Percentiles rank a stretch among this genome's conserved stretches.
These are phyloP conservation scores for Gyrodactylus bullatarudis DNA, from an alignment of 1,140 invertebrate genomes.

Conservation along the genomic window DNA sequence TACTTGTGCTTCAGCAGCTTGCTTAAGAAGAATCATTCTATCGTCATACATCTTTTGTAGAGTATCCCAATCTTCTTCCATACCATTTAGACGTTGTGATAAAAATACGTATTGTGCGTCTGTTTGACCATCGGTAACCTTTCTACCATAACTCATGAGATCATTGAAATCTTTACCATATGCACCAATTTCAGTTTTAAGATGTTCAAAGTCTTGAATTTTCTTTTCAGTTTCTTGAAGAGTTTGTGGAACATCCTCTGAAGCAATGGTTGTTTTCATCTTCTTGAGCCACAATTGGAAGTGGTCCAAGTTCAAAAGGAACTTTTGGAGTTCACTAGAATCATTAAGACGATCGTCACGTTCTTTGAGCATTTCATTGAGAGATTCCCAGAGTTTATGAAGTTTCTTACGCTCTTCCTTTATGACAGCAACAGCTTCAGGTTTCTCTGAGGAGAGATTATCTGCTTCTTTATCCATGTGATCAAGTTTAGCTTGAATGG, in stretches of 20 bases:
- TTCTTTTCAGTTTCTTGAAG: slow-evolving; percentile 79
- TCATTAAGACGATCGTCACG: slow-evolving; percentile 88
- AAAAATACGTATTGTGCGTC: slow-evolving; percentile 99
- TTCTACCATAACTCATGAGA: slow-evolving; percentile 96
- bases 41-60: slow-evolving; percentile 98
- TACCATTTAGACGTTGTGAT: slow-evolving; percentile 50
- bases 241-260: slow-evolving; percentile 79
- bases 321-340: slow-evolving; percentile 80
- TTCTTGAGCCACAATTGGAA: slow-evolving; percentile 96
- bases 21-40: not conserved
- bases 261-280: slow-evolving; percentile 68
- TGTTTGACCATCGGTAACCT: slow-evolving; percentile 38
- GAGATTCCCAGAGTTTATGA: slow-evolving; percentile 57
- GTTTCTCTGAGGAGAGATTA: slow-evolving; percentile 56
- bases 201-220: slow-evolving; percentile 66
- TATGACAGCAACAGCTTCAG: slow-evolving; percentile 68
- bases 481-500: slow-evolving; percentile 54
- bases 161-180: slow-evolving; percentile 81
- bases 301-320: slow-evolving; percentile 87
- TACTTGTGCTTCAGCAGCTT: slow-evolving; percentile 3
- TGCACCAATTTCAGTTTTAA: slow-evolving; percentile 90
- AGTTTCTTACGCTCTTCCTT: slow-evolving; percentile 60
- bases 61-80: slow-evolving; percentile 93
- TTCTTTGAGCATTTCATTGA: slow-evolving; percentile 63
- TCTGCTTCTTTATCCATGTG: slow-evolving; percentile 52